These are phyloP conservation scores for Ctenochaetus hawaiiensis DNA, from an alignment of 2,797 vertebrate genomes.

Conservation along the genomic window DNA sequence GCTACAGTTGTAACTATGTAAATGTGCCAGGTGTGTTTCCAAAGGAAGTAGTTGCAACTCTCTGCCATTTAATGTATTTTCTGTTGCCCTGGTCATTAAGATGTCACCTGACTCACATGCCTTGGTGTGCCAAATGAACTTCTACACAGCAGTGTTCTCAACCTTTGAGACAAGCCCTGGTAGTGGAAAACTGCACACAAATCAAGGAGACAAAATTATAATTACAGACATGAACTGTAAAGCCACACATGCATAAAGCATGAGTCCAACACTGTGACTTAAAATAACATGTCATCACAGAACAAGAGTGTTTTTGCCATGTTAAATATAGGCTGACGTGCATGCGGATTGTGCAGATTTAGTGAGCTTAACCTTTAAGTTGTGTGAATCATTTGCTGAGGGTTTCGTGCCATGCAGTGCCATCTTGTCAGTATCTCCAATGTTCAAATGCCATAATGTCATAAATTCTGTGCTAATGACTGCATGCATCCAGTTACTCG, in stretches of 20 bases:
- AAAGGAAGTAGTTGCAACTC: constrained; percentile 17
- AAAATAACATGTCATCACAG: constrained; percentile 31
- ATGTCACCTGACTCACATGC: constrained; percentile 37
- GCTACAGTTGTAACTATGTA: constrained; percentile 30
- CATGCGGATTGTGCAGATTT: constrained; percentile 38
- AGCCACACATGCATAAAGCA: constrained; percentile 43
- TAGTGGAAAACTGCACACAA: constrained; percentile 22
- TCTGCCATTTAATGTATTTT: constrained; percentile 34
- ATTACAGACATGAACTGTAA: constrained; percentile 16
- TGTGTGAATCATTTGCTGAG: constrained; percentile 37
- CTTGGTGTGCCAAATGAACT: background rate
- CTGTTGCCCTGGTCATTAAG: background rate
- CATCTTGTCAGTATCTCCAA: constrained; percentile 23
- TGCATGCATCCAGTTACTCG: constrained; percentile 9
- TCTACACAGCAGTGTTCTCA: constrained; percentile 1
- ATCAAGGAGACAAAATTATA: constrained; percentile 45
- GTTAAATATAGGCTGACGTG: constrained; percentile 44
- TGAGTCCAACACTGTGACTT: constrained; percentile 48
- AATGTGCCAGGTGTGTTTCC: constrained; percentile 39
- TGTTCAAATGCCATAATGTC: constrained; percentile 6
- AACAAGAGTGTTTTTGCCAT: constrained; percentile 15
- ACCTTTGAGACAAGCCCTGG: constrained; percentile 13
- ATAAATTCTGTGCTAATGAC: constrained; percentile 14
- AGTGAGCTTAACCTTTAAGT: constrained; percentile 24
- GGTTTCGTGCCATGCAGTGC: background rate